Base-by-base conservation (phyloP, 1,140 invertebrate species). In the Bombus confusus region DNA sequence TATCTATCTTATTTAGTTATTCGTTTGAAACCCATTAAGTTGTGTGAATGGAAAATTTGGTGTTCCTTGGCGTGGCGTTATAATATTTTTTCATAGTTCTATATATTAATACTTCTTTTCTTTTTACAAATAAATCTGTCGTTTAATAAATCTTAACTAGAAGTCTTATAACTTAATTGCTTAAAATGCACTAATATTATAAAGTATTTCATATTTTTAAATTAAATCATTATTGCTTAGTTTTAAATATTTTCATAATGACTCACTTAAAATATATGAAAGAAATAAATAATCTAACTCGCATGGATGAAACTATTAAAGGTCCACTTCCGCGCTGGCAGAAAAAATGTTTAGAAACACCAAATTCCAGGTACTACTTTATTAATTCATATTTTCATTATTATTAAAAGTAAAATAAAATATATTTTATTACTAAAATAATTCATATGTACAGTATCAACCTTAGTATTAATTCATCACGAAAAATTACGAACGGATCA, bases 291-390 rank as follows among this genome's bases (percentile, higher is more conserved):
- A 98, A 96, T 95, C 95, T 97, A 78, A 95, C 97, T 2, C 96
- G 96, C 71, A 96, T 98, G 96, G 97, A 98, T 89, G 97, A 97
- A 0, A 96, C 97, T 15, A 95, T 98, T 87, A 96, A 96, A 92
- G 97, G 97, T n/a, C 97, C 97, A 37, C 92, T 96, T n/a, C 97
- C 97, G 34, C 95, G 97, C 74, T 98, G 97, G 97, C 97, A 97
- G 86, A 97, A 97, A 91, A 98, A 98, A 95, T 93, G 92, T 74
- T 80, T 95, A 12, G 95, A 95, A 80, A 41, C 89, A 31, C 94
- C 93, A 18, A 95, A 91, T 88, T 93, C 93, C 25, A 95, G 93
- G 94, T 95, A 92, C 28, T 39, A 34, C 57, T 76, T 69, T 47
- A 72, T 62, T 39, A 77, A 77, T 83, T 34, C 47, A 22, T 52